Conservation (phyloP, 2,888 invertebrate genomes). For the Macrophya annulata region DNA sequence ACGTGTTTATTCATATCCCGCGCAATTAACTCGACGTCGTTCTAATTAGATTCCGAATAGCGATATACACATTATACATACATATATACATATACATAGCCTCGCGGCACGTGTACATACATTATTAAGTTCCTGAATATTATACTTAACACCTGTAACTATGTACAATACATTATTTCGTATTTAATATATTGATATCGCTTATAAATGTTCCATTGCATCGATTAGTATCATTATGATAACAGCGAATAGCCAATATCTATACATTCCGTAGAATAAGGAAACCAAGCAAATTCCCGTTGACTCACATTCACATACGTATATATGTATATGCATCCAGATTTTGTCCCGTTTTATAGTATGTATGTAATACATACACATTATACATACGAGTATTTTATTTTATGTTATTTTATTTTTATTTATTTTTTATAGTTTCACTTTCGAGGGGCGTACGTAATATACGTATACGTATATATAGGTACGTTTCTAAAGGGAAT, state of each 20-base stretch:
- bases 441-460: background rate
- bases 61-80: background rate
- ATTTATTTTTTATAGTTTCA: constrained; percentile 24
- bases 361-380: too few relatives aligned
- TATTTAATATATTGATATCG: too few relatives aligned
- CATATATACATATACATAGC: background rate
- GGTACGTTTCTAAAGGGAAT: constrained; percentile 2
- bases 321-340: background rate
- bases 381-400: background rate
- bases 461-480: background rate
- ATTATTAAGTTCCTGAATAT: background rate
- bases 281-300: background rate
- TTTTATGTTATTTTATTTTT: background rate
- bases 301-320: background rate
- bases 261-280: too few relatives aligned
- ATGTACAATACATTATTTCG: background rate
- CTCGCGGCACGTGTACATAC: constrained; percentile 3
- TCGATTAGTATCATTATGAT: too few relatives aligned
- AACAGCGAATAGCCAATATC: too few relatives aligned
- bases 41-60: constrained; percentile 38
- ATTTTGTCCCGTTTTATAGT: background rate
- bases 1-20: constrained; percentile 20
- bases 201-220: too few relatives aligned
- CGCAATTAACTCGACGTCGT: constrained; percentile 33
- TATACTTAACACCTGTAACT: too few relatives aligned